These are phyloP conservation scores for Stenotaenia linearis DNA, from an alignment of 2,888 invertebrate species.

Conservation along the genomic window DNA sequence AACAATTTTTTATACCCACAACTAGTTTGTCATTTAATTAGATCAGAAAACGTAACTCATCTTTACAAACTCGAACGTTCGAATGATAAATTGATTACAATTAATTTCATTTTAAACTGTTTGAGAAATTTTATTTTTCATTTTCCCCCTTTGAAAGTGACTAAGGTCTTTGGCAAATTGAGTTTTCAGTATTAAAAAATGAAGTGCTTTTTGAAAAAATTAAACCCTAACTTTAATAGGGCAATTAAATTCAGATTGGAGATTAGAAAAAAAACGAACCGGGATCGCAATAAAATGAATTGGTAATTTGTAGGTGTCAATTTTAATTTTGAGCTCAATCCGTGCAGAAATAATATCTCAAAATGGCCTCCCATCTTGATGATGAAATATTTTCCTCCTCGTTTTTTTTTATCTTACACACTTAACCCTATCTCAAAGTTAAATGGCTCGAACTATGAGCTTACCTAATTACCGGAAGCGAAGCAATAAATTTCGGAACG, in stretches of 20 bases:
- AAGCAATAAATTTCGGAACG: background rate
- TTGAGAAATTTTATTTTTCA: background rate
- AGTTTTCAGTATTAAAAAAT: background rate
- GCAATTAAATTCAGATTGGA: constrained; percentile 17
- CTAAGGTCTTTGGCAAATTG: background rate
- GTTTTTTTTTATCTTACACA: constrained; percentile 12
- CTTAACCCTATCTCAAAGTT: constrained; percentile 26
- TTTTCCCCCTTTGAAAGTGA: background rate
- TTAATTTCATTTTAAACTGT: background rate
- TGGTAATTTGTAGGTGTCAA: constrained; percentile 18
- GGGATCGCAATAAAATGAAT: constrained; percentile 10
- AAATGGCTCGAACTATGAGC: constrained; percentile 23
- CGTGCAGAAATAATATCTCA: constrained; percentile 24
- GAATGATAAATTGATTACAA: background rate
- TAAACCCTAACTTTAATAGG: background rate
- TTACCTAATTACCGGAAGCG: constrained; percentile 24
- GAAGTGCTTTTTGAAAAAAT: background rate
- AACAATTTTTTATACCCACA: too few species aligned
- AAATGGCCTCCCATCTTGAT: constrained; percentile 2
- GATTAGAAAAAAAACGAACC: background rate
- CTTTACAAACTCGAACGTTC: background rate
- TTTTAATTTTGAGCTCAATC: constrained; percentile 14
- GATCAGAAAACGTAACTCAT: background rate
- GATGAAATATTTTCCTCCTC: constrained; percentile 7
- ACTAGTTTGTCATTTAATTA: background rate